Conservation (phyloP, 2,888 invertebrate genomes). For the Leptopilina syphax region DNA sequence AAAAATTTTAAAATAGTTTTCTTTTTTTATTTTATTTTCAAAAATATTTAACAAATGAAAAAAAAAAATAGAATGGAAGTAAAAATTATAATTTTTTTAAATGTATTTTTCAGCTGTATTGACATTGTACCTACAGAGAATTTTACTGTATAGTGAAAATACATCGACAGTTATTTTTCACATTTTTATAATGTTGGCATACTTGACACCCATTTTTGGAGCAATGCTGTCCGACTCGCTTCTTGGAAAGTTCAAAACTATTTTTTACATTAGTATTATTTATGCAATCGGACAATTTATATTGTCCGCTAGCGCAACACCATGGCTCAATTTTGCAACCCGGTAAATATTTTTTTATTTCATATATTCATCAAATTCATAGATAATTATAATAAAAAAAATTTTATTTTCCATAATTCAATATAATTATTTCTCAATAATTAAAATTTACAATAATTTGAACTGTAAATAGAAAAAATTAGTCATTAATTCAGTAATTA, state of each 20-base stretch:
- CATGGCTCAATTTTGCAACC: conserved; percentile 56
- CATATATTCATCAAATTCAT: background rate
- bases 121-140: conserved; percentile 90
- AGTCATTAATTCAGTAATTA: too few relatives aligned
- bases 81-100: conserved; percentile 28
- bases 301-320: conserved; percentile 82
- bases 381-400: background rate
- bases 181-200: conserved; percentile 91
- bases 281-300: conserved; percentile 91
- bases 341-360: conserved; percentile 9
- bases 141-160: conserved; percentile 85
- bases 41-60: too few relatives aligned
- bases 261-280: conserved; percentile 91
- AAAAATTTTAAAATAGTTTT: too few relatives aligned
- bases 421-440: too few relatives aligned
- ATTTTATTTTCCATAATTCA: too few relatives aligned
- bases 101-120: conserved; percentile 87
- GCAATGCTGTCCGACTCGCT: conserved; percentile 96
- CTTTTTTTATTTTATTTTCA: too few relatives aligned
- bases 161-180: conserved; percentile 93
- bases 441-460: too few relatives aligned
- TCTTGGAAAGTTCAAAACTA: conserved; percentile 94
- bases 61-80: background rate
- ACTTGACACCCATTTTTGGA: conserved; percentile 92
- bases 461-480: too few relatives aligned